A percentile compares a stretch with the other conserved stretches of the same genome.
phyloP scores from a whole-genome alignment of 2,113 vertebrate species.

The Trematomus loennbergii region DNA sequence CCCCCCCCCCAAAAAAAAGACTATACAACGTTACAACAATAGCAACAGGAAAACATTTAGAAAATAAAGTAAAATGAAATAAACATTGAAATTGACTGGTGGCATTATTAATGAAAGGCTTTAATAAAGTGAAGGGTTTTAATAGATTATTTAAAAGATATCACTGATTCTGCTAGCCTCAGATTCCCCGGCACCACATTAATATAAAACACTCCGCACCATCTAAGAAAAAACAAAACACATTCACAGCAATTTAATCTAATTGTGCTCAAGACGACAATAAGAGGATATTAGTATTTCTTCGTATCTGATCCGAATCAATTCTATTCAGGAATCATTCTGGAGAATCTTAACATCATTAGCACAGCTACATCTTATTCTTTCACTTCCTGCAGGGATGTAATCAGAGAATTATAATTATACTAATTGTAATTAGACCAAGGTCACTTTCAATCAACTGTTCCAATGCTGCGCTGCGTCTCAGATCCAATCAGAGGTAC shows the following conservation, averaged over 20 bases:
- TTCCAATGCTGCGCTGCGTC: conserved; percentile 35
- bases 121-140: too few relatives aligned
- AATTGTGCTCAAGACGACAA: conserved; percentile 25
- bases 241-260: conserved; percentile 17
- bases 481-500: conserved; percentile 66
- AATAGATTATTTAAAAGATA: too few relatives aligned
- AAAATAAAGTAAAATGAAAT: too few relatives aligned
- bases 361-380: conserved; percentile 47
- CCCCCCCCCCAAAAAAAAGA: too few relatives aligned
- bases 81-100: too few relatives aligned
- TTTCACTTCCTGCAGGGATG: conserved; percentile 64
- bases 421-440: conserved; percentile 75
- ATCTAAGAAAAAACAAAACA: conserved; percentile 20
- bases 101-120: too few relatives aligned
- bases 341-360: conserved; percentile 42
- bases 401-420: conserved; percentile 77
- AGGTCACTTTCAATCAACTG: conserved; percentile 79
- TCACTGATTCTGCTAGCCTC: too few relatives aligned
- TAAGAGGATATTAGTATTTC: conserved; percentile 19
- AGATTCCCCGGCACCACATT: background rate
- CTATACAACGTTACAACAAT: too few relatives aligned
- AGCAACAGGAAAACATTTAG: too few relatives aligned
- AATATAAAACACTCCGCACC: background rate
- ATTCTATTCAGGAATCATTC: conserved; percentile 40
- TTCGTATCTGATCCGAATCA: conserved; percentile 43